These are phyloP conservation scores for Micrastur ruficollis DNA, from an alignment of 2,797 vertebrate species.

Conservation along the genomic window DNA sequence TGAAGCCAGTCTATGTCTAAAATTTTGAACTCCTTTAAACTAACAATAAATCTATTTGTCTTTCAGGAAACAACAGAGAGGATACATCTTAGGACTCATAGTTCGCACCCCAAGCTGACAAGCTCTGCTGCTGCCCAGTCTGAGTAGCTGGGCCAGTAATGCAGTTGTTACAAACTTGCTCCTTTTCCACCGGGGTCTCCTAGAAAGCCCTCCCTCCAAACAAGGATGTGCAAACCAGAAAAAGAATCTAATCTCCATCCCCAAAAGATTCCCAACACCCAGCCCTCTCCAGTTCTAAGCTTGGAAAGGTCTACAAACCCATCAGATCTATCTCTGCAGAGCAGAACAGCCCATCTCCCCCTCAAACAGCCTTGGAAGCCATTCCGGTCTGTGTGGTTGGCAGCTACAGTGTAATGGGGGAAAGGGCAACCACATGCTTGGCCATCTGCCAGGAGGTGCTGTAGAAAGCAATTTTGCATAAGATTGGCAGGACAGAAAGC, in stretches of 20 bases:
- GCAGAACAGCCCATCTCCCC: background rate
- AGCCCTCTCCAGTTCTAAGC: background rate
- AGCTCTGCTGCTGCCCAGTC: background rate
- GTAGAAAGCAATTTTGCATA: background rate
- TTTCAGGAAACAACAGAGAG: background rate
- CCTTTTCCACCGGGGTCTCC: background rate
- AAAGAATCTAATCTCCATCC: background rate
- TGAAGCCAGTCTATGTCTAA: background rate
- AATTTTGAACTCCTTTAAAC: background rate
- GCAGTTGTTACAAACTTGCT: background rate
- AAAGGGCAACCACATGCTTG: background rate
- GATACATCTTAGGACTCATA: accelerated
- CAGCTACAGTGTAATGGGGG: accelerated
- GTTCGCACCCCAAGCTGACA: background rate
- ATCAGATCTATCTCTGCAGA: accelerated
- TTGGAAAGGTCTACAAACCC: background rate
- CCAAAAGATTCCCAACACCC: background rate
- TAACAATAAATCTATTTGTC: background rate
- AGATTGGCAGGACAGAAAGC: background rate
- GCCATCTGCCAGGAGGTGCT: background rate
- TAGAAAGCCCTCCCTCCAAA: background rate
- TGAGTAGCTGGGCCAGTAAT: background rate
- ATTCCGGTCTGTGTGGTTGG: accelerated
- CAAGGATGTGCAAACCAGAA: background rate
- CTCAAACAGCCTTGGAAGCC: background rate